Conservation (phyloP, 2,888 invertebrate species). For the Villa cingulata region DNA sequence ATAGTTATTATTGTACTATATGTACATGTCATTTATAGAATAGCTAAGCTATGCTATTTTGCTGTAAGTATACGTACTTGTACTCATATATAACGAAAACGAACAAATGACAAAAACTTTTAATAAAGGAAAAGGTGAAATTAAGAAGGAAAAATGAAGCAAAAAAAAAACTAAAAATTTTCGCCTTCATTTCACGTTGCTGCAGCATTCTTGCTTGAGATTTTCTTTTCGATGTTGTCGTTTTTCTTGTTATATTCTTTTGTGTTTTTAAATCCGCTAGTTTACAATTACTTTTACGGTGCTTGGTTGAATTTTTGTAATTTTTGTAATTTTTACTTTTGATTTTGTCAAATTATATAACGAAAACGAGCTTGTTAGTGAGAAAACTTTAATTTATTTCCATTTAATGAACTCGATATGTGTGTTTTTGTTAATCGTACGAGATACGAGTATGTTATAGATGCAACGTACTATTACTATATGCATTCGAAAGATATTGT, state of each 20-base stretch:
- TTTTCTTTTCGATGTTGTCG: background rate
- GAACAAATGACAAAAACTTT: too few species aligned
- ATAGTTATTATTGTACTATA: background rate
- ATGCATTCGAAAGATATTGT: too few species aligned
- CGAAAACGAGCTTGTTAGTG: background rate
- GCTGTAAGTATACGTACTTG: too few species aligned
- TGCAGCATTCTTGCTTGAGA: background rate
- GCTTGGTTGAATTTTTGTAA: background rate
- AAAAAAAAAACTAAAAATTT: background rate
- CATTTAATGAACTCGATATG: too few species aligned
- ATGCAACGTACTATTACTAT: too few species aligned
- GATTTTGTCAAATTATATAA: too few species aligned
- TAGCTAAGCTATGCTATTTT: too few species aligned
- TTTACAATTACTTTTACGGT: background rate
- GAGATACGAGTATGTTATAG: too few species aligned
- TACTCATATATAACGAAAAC: too few species aligned
- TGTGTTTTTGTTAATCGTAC: too few species aligned
- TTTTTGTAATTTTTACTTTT: background rate
- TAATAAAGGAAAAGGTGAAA: background rate
- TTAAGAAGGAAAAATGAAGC: background rate
- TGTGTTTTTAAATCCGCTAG: background rate
- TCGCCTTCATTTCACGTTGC: background rate
- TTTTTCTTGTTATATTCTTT: background rate
- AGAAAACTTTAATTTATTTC: background rate
- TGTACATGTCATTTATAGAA: background rate